Evolutionary conservation across 2,113 vertebrate genomes (phyloP), one percentile per base, ranked within the genome.

Genomic region (Nycticorax nycticorax): DNA sequence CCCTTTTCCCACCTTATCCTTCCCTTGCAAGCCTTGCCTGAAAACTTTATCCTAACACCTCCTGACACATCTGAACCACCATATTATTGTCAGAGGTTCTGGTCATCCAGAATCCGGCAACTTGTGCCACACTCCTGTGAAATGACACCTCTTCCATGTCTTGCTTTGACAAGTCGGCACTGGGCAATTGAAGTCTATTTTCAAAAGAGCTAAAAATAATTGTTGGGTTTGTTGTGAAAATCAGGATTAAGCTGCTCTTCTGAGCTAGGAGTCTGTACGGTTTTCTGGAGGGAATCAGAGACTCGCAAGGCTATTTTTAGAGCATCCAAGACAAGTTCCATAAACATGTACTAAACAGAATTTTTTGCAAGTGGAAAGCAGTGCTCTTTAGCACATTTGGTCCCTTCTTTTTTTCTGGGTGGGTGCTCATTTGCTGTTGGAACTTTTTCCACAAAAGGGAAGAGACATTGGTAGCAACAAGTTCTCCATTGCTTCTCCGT

Each of bases 201-300:
- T 92, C 92, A 84, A 96, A 97, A 96, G 75, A 81, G 84, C 95
- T 98, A 98, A 98, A 98, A 98, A 98, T 96, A 97, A 97, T 97
- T 94, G 94, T 60, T 94, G 88, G 95, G 98, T 95, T 94, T 97
- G 72, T 97, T 96, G 92, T 88, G 92, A 95, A 97, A 96, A 97
- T 95, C 79, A 89, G 85, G 87, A 95, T 96, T 97, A 91, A 95
- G 76, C 75, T 82, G 64, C 17, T 37, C 35, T 95, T 97, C 89
- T 96, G 76, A 95, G 96, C 89, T 81, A 97, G 88, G 96, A 97
- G 97, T 73, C 28, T 96, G 88, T 59, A 86, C 69, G 53, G 91
- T 93, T 98, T 98, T 97, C 96, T 96, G 95, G 78, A 88, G 76
- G 47, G 91, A 97, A 89, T 69, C 50, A 60, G 81, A 95, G 81